A percentile compares a stretch with the other conserved stretches of the same genome.
These are phyloP conservation scores for Goniozus legneri DNA, from an alignment of 1,140 invertebrate genomes.

Conservation along the genomic window DNA sequence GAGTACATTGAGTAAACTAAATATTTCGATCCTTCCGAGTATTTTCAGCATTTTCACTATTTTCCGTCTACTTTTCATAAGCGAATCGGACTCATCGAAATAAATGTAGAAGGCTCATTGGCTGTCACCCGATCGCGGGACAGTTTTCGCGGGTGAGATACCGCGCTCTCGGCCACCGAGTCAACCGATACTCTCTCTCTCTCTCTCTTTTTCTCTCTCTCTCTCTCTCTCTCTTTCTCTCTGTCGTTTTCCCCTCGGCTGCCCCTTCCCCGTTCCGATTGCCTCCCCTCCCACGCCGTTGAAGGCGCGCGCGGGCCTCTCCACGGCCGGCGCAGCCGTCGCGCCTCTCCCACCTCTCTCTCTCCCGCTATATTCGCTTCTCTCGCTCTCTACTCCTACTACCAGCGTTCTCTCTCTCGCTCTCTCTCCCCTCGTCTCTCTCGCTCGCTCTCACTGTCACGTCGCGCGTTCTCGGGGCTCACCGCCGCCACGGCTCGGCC, in stretches of 20 bases:
- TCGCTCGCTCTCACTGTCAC: slow-evolving; percentile 11
- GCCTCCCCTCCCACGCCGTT: slow-evolving; percentile 4
- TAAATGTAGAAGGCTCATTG: too few species aligned
- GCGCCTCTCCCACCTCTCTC: slow-evolving; percentile 8
- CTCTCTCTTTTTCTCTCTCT: slow-evolving; percentile 15
- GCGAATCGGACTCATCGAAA: too few species aligned
- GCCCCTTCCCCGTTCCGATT: slow-evolving; percentile 2
- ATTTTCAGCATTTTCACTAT: too few species aligned
- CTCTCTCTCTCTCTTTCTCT: slow-evolving; percentile 11
- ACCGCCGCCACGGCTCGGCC: slow-evolving; percentile 14
- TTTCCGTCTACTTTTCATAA: too few species aligned
- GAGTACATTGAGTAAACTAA: too few species aligned
- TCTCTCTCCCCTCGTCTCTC: slow-evolving; percentile 14
- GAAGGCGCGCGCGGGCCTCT: too few species aligned
- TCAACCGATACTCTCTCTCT: slow-evolving; percentile 39
- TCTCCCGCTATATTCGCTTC: slow-evolving; percentile 10
- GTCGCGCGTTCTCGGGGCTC: slow-evolving; percentile 10
- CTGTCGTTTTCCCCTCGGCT: not conserved
- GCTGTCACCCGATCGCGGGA: slow-evolving; percentile 50
- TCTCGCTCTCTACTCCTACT: too few species aligned
- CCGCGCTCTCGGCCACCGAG: slow-evolving; percentile 44
- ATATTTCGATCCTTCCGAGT: too few species aligned
- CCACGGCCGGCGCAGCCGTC: slow-evolving; percentile 7
- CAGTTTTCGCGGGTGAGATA: slow-evolving; percentile 51
- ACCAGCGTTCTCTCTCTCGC: slow-evolving; percentile 6